These are phyloP conservation scores for Melinaea menophilus DNA, from an alignment of 2,888 invertebrate genomes.

Conservation along the genomic window DNA sequence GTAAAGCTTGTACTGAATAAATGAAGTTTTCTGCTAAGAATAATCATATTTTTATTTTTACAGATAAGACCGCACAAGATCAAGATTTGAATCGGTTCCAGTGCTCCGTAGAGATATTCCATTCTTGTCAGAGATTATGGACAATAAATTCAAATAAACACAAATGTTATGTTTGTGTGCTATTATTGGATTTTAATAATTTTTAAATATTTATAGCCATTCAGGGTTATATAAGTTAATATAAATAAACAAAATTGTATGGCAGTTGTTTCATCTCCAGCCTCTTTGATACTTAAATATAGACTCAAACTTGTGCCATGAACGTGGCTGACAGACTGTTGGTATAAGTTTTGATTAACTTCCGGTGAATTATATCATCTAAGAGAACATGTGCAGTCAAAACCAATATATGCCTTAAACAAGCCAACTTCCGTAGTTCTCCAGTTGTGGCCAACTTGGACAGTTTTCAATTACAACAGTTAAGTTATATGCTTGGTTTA, in stretches of 20 bases:
- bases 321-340: neutral
- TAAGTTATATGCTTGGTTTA: slow-evolving; percentile 35
- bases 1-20: slow-evolving; percentile 17
- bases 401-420: slow-evolving; percentile 27
- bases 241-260: too few relatives aligned
- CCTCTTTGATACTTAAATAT: neutral
- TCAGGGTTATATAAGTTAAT: too few relatives aligned
- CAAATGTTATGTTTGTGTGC: neutral
- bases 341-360: slow-evolving; percentile 5
- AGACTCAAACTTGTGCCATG: neutral
- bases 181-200: neutral
- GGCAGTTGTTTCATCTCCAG: neutral
- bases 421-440: slow-evolving; percentile 22
- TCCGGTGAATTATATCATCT: slow-evolving; percentile 4
- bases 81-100: slow-evolving; percentile 19
- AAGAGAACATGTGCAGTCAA: slow-evolving; percentile 23
- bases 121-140: slow-evolving; percentile 1
- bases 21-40: slow-evolving; percentile 6
- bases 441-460: slow-evolving; percentile 43
- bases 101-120: slow-evolving; percentile 2
- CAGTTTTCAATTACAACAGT: slow-evolving; percentile 58
- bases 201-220: neutral
- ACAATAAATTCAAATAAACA: slow-evolving; percentile 1
- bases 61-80: slow-evolving; percentile 16
- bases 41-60: slow-evolving; percentile 19